Evolutionary conservation across 2,113 vertebrate genomes (phyloP).

Genomic region (Murina feae): DNA sequence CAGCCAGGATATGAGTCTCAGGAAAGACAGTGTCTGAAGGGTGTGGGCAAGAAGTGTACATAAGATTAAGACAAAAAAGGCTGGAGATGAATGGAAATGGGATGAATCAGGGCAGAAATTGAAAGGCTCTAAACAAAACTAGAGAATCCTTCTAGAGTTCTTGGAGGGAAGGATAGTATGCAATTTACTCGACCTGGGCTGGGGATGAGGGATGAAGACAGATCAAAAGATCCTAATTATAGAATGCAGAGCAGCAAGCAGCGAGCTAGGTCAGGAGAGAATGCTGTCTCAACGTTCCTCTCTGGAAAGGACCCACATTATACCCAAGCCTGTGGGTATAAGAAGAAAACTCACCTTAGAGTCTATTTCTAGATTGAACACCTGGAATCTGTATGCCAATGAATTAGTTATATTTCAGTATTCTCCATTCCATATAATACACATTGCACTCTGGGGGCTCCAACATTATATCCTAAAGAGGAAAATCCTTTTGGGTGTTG

Average conservation of each 20-base stretch:
- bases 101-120: background rate
- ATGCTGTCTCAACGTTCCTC: background rate
- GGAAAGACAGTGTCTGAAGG: background rate
- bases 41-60: background rate
- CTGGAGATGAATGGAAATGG: background rate
- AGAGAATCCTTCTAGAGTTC: background rate
- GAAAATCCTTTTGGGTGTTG: constrained; percentile 37
- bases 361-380: background rate
- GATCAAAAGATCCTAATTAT: background rate
- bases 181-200: background rate
- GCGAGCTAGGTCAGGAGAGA: background rate
- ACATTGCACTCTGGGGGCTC: background rate
- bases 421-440: background rate
- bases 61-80: background rate
- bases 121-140: background rate
- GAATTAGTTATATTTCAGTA: background rate
- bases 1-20: background rate
- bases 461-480: constrained; percentile 22
- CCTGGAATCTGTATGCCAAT: background rate
- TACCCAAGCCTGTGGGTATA: background rate
- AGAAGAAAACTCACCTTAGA: background rate
- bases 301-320: background rate
- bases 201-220: background rate
- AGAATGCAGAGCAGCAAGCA: background rate
- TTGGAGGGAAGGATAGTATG: background rate